Evolutionary conservation across 2,113 vertebrate genomes (phyloP), one percentile per base, ranked within the genome.

Genomic region (Seriola dumerili): DNA sequence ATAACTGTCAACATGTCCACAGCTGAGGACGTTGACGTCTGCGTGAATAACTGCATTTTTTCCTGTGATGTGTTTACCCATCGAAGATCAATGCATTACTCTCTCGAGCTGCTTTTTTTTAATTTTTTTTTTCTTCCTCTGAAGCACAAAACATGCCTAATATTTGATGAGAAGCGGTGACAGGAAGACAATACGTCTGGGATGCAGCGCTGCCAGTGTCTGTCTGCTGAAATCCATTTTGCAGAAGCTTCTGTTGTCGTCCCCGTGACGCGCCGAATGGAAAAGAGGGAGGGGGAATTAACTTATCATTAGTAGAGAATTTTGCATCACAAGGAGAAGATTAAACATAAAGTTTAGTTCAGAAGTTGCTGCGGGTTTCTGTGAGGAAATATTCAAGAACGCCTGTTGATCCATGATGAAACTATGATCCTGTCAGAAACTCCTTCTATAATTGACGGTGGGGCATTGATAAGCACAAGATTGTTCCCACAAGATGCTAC

Each of bases 41-140:
- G 29, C 16, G 25, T 55, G 74, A 81, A 85, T 81, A 68, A 81
- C 46, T 42, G 1, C 21, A 40, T 63, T 40, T 64, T 64, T 72
- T 63, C 38, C 72, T 78, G 36, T 68, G 71, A 79, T 52, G 85
- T 85, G 87, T 93, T 93, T 92, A 88, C 75, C 46, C 81, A 66
- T 74, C 81, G 8, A 80, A 90, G 76, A 90, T 88, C 89, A 89
- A 82, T 80, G 78, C 85, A 74, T 54, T 21, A 1, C 25, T 79
- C 81, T 81, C 87, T 76, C 1, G 10, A 80, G 78, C 54, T 17
- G 62, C 34, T 42, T 72, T 61, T 40, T 62, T 25, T 67, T 46
- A 5, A 5, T 59, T 50, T 59, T 58, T 29, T 10, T 36, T 5
- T 67, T 36, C 8, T 8, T 19, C 3, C 14, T 29, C 44, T 19